Base-by-base conservation (phyloP, 64 coral and sea anemone species). In the Pocillopora damicornis region DNA sequence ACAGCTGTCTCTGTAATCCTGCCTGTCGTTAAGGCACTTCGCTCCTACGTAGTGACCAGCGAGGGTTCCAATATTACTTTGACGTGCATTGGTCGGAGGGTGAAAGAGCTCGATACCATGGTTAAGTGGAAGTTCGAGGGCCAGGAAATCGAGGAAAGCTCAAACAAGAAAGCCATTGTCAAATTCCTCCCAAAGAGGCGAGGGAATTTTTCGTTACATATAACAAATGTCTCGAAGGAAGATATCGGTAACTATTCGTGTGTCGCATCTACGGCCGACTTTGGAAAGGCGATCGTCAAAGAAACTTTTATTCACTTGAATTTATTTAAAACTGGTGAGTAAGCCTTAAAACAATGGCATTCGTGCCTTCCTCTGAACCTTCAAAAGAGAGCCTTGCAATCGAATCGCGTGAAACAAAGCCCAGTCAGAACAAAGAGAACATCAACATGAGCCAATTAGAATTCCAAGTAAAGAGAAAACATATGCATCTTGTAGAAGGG, bases 221-320 rank as follows among this genome's bases (percentile, higher is more conserved):
- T 85, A 2, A 58, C 81, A 13, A 85, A 85, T n/a, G 65, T 85
- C 23, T 85, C 81, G 25, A 65, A 35, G 37, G 72, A 72, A 22
- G 81, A 85, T 85, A 36, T 71, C 72, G 81, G 81, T 17, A 42
- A 26, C 18, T 85, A 85, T 37, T 72, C 65, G 9, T 85, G 81
- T 15, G 23, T 42, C 9, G 63, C 68, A 22, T 73, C 8, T 26
- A 38, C 72, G 1, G 63, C 81, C 15, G 56, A 57, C 65, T 72
- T 34, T 30, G 38, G 45, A 9, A 85, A 85, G 65, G 5, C 13
- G 1, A 37, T 45, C 4, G 37, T 58, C 1, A 65, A 37, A 85
- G 64, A 85, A 26, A 23, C 18, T 57, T 11, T 73, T 37, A 85
- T 85, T n/a, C 45, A 85, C 11, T 14, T 85, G 2, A 85, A 73